Evolutionary conservation across 2,113 vertebrate species (phyloP).

Genomic region (Datnioides undecimradiatus): DNA sequence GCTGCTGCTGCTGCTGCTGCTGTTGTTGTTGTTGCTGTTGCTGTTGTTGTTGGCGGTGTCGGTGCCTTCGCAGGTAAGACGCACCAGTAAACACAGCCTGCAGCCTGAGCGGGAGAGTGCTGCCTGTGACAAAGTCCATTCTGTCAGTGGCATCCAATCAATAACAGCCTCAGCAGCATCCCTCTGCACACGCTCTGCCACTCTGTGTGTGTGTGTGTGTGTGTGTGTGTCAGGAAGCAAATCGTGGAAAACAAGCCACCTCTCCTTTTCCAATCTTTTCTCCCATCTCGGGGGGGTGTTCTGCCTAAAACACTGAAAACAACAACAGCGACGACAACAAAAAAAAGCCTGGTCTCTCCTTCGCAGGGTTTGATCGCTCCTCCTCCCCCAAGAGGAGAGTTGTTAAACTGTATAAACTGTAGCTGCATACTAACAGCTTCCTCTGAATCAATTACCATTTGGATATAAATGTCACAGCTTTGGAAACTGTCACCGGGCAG

Average conservation of each 20-base stretch:
- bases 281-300: constrained; percentile 10
- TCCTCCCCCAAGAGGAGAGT: constrained; percentile 40
- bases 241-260: constrained; percentile 53
- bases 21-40: constrained; percentile 18
- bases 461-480: constrained; percentile 80
- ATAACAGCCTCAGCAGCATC: constrained; percentile 55
- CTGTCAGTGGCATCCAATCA: constrained; percentile 67
- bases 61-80: constrained; percentile 45
- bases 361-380: constrained; percentile 43
- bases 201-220: constrained; percentile 5
- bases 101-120: constrained; percentile 38
- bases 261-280: constrained; percentile 35
- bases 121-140: constrained; percentile 69
- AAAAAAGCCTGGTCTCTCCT: constrained; percentile 31
- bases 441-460: constrained; percentile 82
- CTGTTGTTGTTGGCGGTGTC: neutral
- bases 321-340: constrained; percentile 9
- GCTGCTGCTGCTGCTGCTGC: no score
- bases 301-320: constrained; percentile 45
- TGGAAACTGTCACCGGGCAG: constrained; percentile 70
- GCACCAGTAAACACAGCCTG: constrained; percentile 71
- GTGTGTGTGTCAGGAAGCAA: constrained; percentile 28
- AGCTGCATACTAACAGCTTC: constrained; percentile 75
- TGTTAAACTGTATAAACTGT: constrained; percentile 70
- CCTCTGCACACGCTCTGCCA: neutral